A percentile compares a stretch with the other conserved stretches of the same genome.
Evolutionary conservation across 2,113 vertebrate genomes (phyloP).

Genomic region (Gopherus flavomarginatus): DNA sequence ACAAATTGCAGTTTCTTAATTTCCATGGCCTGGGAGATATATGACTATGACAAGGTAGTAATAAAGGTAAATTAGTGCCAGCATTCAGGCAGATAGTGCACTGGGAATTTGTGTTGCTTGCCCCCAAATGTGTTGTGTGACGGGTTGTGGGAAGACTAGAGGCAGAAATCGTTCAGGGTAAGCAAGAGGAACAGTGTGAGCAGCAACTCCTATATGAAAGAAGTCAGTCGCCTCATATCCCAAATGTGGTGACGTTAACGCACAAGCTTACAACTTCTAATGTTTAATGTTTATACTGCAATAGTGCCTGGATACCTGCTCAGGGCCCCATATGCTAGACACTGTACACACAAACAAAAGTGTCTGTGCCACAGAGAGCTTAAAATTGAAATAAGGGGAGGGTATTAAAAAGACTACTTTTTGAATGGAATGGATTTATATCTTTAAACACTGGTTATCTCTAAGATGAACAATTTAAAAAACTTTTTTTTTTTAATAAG

Average conservation of each 20-base stretch:
- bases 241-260: not conserved
- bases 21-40: not conserved
- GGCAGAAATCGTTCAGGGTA: conserved; percentile 10
- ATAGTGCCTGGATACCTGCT: too few relatives aligned
- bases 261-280: not conserved
- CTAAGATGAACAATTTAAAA: not conserved
- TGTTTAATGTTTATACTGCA: not conserved
- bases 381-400: not conserved
- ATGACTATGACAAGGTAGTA: not conserved
- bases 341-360: too few relatives aligned
- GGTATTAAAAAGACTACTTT: not conserved
- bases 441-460: not conserved
- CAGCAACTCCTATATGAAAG: not conserved
- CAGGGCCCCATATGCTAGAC: too few relatives aligned
- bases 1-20: conserved; percentile 21
- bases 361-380: not conserved
- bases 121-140: not conserved
- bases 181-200: not conserved
- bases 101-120: conserved; percentile 28
- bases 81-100: not conserved
- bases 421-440: not conserved
- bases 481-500: too few relatives aligned
- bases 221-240: not conserved
- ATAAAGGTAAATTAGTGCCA: not conserved
- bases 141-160: not conserved